Evolutionary conservation across 1,140 invertebrate genomes (phyloP), one percentile per base, ranked within the genome.

Genomic region (Hypothenemus hampei): DNA sequence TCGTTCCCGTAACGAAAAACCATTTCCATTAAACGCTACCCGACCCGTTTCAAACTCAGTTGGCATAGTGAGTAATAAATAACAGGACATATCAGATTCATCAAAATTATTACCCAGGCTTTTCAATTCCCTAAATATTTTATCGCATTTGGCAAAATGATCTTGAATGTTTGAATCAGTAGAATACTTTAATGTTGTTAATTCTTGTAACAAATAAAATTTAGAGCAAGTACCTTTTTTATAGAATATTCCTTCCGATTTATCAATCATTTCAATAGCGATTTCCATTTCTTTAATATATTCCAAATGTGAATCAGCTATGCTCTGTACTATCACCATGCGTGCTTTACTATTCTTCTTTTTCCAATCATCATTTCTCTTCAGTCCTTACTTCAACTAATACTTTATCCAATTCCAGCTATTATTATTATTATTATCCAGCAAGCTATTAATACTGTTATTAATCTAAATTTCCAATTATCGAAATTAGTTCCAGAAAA

Each of bases 11-110:
- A 29, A 29, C 26, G n/a, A 29, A 29, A 7, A 6, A n/a, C n/a
- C 26, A 7, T 29, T 29, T 29, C 6, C 6, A n/a, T n/a, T 24
- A 24, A 59, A 24, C n/a, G 51, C 40, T 3, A 52, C 56, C 6
- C 37, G 45, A 11, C 49, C 26, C 39, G 31, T 49, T 23, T 55
- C 57, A 55, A 35, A 60, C 39, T 57, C 53, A 1, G 8, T 22
- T 4, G 53, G 41, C 48, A 60, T 57, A 3, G 46, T 35, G 21
- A 60, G 36, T 21, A 60, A 52, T 4, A 60, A 19, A 51, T 46
- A 51, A 24, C 58, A 60, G 18, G 24, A n/a, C 16, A 57, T 43
- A 56, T 57, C 47, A 39, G 41, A 51, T 10, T 57, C 35, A 29
- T 46, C 37, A 20, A 60, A 46, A 19, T n/a, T 46, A 13, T 13